Evolutionary conservation across 1,140 invertebrate species (phyloP), one percentile per base, ranked within the genome.

Genomic region (Acromyrmex heyeri): DNA sequence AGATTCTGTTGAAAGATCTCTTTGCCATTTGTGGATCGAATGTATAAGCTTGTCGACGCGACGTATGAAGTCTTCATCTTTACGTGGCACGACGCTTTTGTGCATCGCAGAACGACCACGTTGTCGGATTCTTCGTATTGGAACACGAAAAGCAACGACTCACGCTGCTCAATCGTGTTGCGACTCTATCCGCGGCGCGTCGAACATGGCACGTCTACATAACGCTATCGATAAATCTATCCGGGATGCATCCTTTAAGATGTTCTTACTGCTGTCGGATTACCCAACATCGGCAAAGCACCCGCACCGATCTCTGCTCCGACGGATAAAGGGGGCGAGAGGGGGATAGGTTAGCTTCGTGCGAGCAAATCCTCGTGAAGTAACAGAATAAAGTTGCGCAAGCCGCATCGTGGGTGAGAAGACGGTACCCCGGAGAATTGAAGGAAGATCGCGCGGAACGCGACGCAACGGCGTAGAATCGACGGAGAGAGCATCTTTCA

Each of bases 371-470:
- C 69, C 81, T 85, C 59, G 73, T 85, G 82, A 85, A 85, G 82
- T 85, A 85, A 85, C 82, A 85, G 82, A 85, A 85, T 78, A 78
- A 85, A 85, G 75, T 85, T 85, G 73, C 82, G 75, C 75, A 85
- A 85, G 61, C 67, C 30, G 48, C 30, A 27, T 85, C 82, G 73
- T 85, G 73, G 73, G 82, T 85, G 73, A 85, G 82, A 85, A 85
- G 82, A 83, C 34, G 79, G 79, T 82, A 82, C 69, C 38, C 21
- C 38, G 55, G 64, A 61, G 79, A 75, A 83, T 83, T 34, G 79
- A 75, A 85, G 76, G 61, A 73, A 61, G 65, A 83, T 38, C 53
- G 27, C 57, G 78, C 38, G 65, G 67, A 83, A 75, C 79, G 73
- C 34, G 24, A 21, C 16, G 44, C 82, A 85, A 65, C 59, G 82